Evolutionary conservation across 2,888 invertebrate genomes (phyloP), one percentile per base, ranked within the genome.

Genomic region (Volucella zonaria): DNA sequence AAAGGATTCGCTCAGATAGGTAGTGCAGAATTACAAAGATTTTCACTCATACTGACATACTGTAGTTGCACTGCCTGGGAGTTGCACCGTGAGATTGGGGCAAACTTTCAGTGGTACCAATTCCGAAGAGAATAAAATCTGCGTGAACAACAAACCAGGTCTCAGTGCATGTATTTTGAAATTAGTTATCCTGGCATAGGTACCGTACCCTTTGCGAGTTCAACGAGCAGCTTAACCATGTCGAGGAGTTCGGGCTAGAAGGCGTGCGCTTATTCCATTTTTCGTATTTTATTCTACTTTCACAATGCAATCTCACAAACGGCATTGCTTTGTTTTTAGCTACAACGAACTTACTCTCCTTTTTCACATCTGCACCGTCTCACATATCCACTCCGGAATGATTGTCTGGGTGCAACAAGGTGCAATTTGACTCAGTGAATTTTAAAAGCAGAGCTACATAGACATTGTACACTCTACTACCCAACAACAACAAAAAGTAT

Each of bases 201-300:
- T 14, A 54, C 49, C 47, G 14, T 43, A 54, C 58, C 31, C 6
- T 31, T 4, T 31, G 31, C 6, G 31, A 6, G 31, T 6, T 31
- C 31, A 31, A 31, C 31, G 31, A 31, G 31, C 6, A 49, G 80
- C 51, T 81, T 61, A 77, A 81, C 61, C 40, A 51, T 81, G 85
- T 81, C 80, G 80, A 47, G 67, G 42, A 40, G 66, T 45, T 47
- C 45, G 31, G 62, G 31, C 71, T 71, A 67, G 71, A 66, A 67
- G 80, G 83, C 64, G 75, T 61, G 61, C 59, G 75, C 66, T 83
- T 71, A 85, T 76, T 71, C 80, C 43, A 76, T 80, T 83, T 76
- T 76, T 49, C 42, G 56, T 71, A 56, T 52, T 75, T 70, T 49
- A 78, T 62, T 62, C 73, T 58, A 73, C 73, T 79, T 38, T 14